phyloP scores from a whole-genome alignment of 2,113 vertebrate genomes.

The Rhizomys pruinosus region DNA sequence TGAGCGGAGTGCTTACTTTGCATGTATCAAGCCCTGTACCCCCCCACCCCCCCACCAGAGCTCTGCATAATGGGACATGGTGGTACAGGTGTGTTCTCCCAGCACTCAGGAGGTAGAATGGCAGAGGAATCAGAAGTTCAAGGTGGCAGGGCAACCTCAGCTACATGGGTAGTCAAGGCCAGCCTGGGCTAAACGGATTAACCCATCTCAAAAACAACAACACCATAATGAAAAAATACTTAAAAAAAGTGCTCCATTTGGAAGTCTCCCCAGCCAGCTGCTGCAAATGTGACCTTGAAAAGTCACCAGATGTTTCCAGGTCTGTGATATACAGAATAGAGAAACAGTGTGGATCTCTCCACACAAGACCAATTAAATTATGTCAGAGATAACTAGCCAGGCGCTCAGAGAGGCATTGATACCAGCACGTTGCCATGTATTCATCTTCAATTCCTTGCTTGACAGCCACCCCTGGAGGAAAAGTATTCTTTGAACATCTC shows the following conservation, averaged over 20 bases:
- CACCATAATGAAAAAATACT: too few relatives aligned
- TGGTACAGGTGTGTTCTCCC: too few relatives aligned
- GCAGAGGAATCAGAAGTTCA: neutral
- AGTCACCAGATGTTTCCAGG: neutral
- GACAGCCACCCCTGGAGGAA: neutral
- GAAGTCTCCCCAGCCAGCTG: neutral
- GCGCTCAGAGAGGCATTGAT: neutral
- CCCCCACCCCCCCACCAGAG: too few relatives aligned
- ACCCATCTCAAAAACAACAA: too few relatives aligned
- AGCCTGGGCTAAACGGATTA: too few relatives aligned
- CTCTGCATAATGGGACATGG: neutral
- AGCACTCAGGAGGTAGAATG: neutral
- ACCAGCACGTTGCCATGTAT: too few relatives aligned
- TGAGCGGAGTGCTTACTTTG: too few relatives aligned
- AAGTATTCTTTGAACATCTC: too few relatives aligned
- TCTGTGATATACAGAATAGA: neutral
- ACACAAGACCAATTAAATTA: accelerated
- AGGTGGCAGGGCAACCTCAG: neutral
- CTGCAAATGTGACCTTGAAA: conserved; percentile 37
- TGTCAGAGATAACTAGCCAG: neutral
- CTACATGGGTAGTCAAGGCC: neutral
- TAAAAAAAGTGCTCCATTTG: too few relatives aligned
- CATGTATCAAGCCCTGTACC: neutral
- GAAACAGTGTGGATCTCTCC: neutral
- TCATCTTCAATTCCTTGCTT: too few relatives aligned